Evolutionary conservation across 2,797 vertebrate species (phyloP).

Genomic region (Crocidura indochinensis): DNA sequence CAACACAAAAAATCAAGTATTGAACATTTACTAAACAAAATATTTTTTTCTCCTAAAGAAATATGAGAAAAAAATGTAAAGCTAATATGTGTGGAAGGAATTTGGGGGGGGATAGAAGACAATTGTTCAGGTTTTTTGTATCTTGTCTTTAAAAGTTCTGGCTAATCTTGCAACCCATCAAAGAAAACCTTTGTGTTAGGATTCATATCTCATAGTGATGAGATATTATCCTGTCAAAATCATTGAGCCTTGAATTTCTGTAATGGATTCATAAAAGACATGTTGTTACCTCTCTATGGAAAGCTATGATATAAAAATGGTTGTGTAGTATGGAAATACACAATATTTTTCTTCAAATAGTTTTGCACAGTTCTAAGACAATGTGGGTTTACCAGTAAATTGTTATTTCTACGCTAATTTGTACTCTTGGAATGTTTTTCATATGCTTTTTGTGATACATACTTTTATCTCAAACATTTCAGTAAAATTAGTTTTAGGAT

Average conservation of each 20-base stretch:
- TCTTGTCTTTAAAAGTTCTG: constrained; percentile 45
- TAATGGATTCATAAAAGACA: constrained; percentile 75
- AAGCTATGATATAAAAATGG: constrained; percentile 77
- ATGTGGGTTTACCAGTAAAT: constrained; percentile 89
- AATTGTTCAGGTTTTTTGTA: constrained; percentile 43
- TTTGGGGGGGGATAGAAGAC: not conserved
- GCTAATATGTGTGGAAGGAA: constrained; percentile 62
- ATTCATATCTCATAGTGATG: constrained; percentile 54
- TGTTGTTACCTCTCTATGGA: constrained; percentile 75
- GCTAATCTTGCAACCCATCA: constrained; percentile 58
- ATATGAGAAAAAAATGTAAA: constrained; percentile 70
- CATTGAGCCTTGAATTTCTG: constrained; percentile 44
- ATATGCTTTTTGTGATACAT: constrained; percentile 85
- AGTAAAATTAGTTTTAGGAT: constrained; percentile 79
- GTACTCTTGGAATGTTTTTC: constrained; percentile 85
- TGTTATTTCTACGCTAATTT: constrained; percentile 88
- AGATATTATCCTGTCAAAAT: constrained; percentile 57
- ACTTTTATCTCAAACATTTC: constrained; percentile 82
- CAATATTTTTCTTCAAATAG: constrained; percentile 83
- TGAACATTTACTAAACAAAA: constrained; percentile 83
- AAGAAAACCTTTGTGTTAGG: constrained; percentile 55
- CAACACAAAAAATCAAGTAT: constrained; percentile 72
- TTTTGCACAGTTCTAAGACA: constrained; percentile 85
- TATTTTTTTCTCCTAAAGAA: constrained; percentile 83
- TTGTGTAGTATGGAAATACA: constrained; percentile 72